Evolutionary conservation across 2,888 invertebrate genomes (phyloP).

Genomic region (Dione vanillae): DNA sequence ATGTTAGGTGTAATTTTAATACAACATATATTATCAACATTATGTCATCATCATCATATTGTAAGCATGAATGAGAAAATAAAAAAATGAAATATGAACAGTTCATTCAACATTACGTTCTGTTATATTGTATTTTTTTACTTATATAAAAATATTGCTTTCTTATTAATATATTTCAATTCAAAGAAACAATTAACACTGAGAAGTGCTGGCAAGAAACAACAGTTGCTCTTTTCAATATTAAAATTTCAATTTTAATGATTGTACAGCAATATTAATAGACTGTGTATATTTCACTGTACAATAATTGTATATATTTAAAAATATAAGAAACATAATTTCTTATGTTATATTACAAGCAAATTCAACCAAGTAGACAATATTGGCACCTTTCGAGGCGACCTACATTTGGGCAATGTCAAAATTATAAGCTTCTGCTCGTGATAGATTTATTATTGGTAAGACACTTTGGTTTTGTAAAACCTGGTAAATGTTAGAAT

Average conservation of each 20-base stretch:
- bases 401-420: constrained; percentile 32
- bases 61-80: neutral
- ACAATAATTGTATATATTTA: neutral
- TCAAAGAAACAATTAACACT: too few relatives aligned
- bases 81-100: neutral
- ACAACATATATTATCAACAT: too few relatives aligned
- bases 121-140: too few relatives aligned
- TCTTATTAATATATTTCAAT: too few relatives aligned
- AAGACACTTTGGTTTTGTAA: constrained; percentile 22
- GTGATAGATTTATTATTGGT: constrained; percentile 31
- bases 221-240: too few relatives aligned
- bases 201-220: too few relatives aligned
- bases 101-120: too few relatives aligned
- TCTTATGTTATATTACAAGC: neutral
- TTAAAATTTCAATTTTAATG: too few relatives aligned
- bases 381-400: constrained; percentile 7
- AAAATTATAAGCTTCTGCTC: constrained; percentile 28
- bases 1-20: too few relatives aligned
- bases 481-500: neutral
- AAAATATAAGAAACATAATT: neutral
- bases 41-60: neutral
- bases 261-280: too few relatives aligned
- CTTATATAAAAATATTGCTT: too few relatives aligned
- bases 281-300: too few relatives aligned
- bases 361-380: constrained; percentile 3